Percentiles rank a stretch among this genome's conserved stretches.
These are phyloP conservation scores for Mastomys coucha DNA, from an alignment of 2,113 vertebrate species.

Conservation along the genomic window DNA sequence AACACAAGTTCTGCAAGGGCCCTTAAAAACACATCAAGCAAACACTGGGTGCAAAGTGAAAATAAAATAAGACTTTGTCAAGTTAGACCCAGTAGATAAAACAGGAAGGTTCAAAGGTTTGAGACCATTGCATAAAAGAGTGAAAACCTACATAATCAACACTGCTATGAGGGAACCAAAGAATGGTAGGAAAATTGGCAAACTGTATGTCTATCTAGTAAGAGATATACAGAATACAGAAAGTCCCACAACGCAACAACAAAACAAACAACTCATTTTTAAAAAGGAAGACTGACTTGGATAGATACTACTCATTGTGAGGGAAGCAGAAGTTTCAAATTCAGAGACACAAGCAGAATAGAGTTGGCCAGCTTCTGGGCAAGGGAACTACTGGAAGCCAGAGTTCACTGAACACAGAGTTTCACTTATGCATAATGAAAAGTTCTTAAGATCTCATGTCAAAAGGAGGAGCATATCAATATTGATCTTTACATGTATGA, in stretches of 20 bases:
- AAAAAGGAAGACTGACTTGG: neutral
- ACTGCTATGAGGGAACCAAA: neutral
- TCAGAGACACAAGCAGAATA: neutral
- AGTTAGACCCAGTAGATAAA: neutral
- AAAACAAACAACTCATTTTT: neutral
- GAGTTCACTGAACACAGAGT: neutral
- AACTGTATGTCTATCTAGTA: neutral
- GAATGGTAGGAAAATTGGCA: neutral
- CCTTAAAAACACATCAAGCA: neutral
- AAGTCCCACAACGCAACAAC: neutral
- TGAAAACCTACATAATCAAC: neutral
- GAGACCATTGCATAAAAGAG: neutral
- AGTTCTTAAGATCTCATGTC: neutral
- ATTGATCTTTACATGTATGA: neutral
- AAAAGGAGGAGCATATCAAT: neutral
- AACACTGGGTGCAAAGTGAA: slow-evolving; percentile 10
- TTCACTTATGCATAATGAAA: neutral
- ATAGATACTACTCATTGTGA: neutral
- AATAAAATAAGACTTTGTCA: neutral
- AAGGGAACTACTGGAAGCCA: neutral
- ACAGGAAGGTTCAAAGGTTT: neutral
- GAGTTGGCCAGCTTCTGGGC: neutral
- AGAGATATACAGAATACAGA: neutral
- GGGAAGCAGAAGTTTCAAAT: neutral
- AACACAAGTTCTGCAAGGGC: neutral